Evolutionary conservation across 1,140 invertebrate genomes (phyloP), one percentile per base, ranked within the genome.

Genomic region (Battus philenor): DNA sequence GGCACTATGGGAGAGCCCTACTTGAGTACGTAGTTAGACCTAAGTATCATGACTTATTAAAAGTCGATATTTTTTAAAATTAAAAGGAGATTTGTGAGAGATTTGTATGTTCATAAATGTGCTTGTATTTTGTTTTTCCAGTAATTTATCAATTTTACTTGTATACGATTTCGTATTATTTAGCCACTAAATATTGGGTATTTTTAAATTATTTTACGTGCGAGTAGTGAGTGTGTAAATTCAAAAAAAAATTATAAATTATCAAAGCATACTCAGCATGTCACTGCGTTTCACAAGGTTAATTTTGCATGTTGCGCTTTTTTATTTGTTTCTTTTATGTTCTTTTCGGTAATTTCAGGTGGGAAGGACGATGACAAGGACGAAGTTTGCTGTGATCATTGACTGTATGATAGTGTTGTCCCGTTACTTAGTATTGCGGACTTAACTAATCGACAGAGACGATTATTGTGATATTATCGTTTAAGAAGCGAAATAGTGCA

Each of bases 1-100:
- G 95, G 95, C 71, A 94, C 93, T 77, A 89, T 95, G 89, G 94
- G 94, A 91, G 88, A 88, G 86, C 89, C 76, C 29, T 79, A 79
- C 53, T 65, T 85, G 53, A 70, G 83, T 87, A 69, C 83, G 80
- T 74, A 20, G 9, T 45, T n/a, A n/a, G n/a, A n/a, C n/a, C n/a
- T n/a, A n/a, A n/a, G n/a, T n/a, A n/a, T n/a, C n/a, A n/a, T n/a
- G n/a, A n/a, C n/a, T n/a, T n/a, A n/a, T n/a, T n/a, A n/a, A n/a
- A n/a, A n/a, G n/a, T n/a, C n/a, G n/a, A n/a, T n/a, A n/a, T n/a
- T n/a, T n/a, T n/a, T n/a, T n/a, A n/a, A n/a, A n/a, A n/a, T n/a
- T n/a, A n/a, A n/a, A n/a, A n/a, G n/a, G n/a, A n/a, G n/a, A n/a
- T n/a, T n/a, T n/a, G n/a, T n/a, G n/a, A n/a, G n/a, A n/a, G n/a